These are phyloP conservation scores for Xestia rhomboidea DNA, from an alignment of 2,888 invertebrate species.

Conservation along the genomic window DNA sequence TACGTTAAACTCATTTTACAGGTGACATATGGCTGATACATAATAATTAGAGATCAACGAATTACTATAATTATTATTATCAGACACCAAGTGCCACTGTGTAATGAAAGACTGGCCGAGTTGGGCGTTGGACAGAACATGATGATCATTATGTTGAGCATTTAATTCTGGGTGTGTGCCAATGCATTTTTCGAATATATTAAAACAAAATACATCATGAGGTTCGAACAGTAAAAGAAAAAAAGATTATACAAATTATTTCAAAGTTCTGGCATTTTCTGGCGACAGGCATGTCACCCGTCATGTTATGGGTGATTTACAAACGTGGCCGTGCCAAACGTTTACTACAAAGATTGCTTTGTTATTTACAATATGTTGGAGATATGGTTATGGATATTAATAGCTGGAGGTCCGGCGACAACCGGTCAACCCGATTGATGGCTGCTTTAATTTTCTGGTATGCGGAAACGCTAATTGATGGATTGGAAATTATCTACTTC, in stretches of 20 bases:
- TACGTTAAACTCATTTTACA: background rate
- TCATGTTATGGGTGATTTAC: slow-evolving; percentile 32
- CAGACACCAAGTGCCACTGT: slow-evolving; percentile 10
- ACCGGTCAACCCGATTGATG: background rate
- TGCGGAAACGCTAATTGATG: too few species aligned
- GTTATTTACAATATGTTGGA: background rate
- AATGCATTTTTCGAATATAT: slow-evolving; percentile 23
- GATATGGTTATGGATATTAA: background rate
- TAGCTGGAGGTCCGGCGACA: slow-evolving; percentile 3
- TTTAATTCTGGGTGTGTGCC: slow-evolving; percentile 42
- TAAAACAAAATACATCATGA: slow-evolving; percentile 31
- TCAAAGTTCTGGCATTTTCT: slow-evolving; percentile 21
- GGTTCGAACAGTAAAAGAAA: slow-evolving; percentile 27
- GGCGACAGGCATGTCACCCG: slow-evolving; percentile 16
- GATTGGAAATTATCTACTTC: background rate
- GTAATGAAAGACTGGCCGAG: slow-evolving; percentile 25
- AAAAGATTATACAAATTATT: slow-evolving; percentile 17
- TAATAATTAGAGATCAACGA: background rate
- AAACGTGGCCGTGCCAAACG: slow-evolving; percentile 39
- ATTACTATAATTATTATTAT: slow-evolving; percentile 7
- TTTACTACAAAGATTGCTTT: slow-evolving; percentile 19
- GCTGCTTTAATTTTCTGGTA: slow-evolving; percentile 4
- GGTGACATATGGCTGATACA: background rate
- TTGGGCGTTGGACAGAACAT: slow-evolving; percentile 34
- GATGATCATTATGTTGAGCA: slow-evolving; percentile 26